These are phyloP conservation scores for Amphilophus citrinellus DNA, from an alignment of 2,113 vertebrate genomes.

Conservation along the genomic window DNA sequence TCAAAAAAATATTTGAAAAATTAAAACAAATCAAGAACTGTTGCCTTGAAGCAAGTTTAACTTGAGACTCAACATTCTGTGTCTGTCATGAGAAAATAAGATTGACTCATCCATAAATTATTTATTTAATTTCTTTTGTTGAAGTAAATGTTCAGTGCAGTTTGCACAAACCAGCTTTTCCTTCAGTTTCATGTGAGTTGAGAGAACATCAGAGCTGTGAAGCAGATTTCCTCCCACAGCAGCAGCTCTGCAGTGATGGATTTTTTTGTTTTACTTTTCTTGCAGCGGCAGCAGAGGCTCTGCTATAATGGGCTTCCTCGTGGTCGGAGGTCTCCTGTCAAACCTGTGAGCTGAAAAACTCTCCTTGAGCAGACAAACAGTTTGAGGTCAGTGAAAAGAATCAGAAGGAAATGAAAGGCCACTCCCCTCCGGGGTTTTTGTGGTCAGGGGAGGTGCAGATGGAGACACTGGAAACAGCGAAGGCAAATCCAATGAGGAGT, in stretches of 20 bases:
- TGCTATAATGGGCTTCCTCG: constrained; percentile 22
- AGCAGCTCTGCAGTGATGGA: constrained; percentile 10
- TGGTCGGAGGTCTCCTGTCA: constrained; percentile 35
- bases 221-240: not conserved
- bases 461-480: not conserved
- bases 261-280: not conserved
- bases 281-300: not conserved
- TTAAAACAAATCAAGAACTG: not conserved
- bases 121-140: not conserved
- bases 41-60: not conserved
- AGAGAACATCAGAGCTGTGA: not conserved
- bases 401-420: not conserved
- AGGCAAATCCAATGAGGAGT: not conserved
- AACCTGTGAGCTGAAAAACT: not conserved
- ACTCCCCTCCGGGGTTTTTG: not conserved
- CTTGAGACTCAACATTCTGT: not conserved
- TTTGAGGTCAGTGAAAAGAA: constrained; percentile 4
- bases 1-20: not conserved
- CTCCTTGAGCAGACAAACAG: not conserved
- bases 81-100: not conserved
- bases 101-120: not conserved
- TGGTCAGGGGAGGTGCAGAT: not conserved
- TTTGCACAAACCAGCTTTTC: not conserved
- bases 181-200: not conserved
- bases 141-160: not conserved